Conservation (phyloP, 37 sponge, comb jelly and placozoan genomes). For the Spongilla lacustris region DNA sequence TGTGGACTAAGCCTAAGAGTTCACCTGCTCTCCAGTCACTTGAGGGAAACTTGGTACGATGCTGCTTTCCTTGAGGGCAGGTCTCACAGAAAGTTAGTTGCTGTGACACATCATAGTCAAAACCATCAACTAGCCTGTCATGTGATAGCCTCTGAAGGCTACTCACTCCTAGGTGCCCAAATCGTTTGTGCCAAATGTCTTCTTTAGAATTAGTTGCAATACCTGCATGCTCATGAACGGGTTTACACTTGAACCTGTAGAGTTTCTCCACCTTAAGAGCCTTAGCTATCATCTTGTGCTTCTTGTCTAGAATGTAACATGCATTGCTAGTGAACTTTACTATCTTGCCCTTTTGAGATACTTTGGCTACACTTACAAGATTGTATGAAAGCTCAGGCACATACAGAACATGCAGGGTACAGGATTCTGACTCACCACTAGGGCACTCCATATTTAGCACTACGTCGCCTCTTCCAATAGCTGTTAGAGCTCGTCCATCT, state of each 20-base stretch:
- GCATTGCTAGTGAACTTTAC: slow-evolving; percentile 28
- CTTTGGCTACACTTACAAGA: slow-evolving; percentile 54
- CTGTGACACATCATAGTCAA: slow-evolving; percentile 39
- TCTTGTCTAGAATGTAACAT: slow-evolving; percentile 27
- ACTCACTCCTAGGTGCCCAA: slow-evolving; percentile 48
- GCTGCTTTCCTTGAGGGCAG: slow-evolving; percentile 27
- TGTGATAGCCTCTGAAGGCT: slow-evolving; percentile 29
- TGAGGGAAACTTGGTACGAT: slow-evolving; percentile 24
- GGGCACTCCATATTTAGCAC: slow-evolving; percentile 30
- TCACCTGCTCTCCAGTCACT: slow-evolving; percentile 29
- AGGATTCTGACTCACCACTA: slow-evolving; percentile 14
- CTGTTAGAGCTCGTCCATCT: slow-evolving; percentile 44
- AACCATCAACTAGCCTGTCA: slow-evolving; percentile 48
- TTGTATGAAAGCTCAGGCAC: slow-evolving; percentile 58
- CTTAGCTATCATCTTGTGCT: slow-evolving; percentile 25
- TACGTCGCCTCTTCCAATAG: slow-evolving; percentile 27
- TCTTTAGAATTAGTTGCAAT: slow-evolving; percentile 12
- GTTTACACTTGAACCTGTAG: slow-evolving; percentile 30
- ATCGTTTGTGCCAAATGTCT: slow-evolving; percentile 60
- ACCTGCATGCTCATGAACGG: neutral
- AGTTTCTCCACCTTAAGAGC: slow-evolving; percentile 37
- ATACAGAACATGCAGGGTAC: slow-evolving; percentile 50
- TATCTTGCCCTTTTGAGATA: slow-evolving; percentile 31
- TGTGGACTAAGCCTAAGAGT: slow-evolving; percentile 46
- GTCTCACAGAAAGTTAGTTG: slow-evolving; percentile 33